Base-by-base conservation (phyloP, 2,888 invertebrate species). In the Agonopterix subpropinquella region DNA sequence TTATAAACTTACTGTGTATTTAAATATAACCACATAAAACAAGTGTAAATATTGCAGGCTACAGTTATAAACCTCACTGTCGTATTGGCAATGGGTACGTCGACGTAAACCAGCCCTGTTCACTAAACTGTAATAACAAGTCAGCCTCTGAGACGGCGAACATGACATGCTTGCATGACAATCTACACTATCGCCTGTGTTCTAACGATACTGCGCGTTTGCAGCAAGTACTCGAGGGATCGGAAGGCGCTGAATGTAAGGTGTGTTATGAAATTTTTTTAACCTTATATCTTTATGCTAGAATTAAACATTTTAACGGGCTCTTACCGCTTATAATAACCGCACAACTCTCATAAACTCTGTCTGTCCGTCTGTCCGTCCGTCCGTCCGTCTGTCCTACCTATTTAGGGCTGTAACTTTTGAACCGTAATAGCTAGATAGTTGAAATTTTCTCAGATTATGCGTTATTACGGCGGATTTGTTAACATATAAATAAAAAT, bases 61-160 rank as follows among this genome's bases (percentile, higher is more conserved):
- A 61, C 35, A 55, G 56, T 8, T 85, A 66, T 52, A 65, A 54
- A 18, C 77, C 84, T 2, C 59, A 64, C 0, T 86, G 85, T 53
- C 70, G 68, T 8, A 63, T 72, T 0, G 80, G 75, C 0, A 50
- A 58, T 7, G 77, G 68, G 8, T 77, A 70, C 43, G 72, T 82
- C 0, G 77, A 81, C 47, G 58, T 83, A 0, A 75, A 84, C 48
- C 76, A 80, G 52, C 77, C 80, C 0, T 87, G 86, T 51, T 50
- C 47, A 1, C 54, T 85, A 11, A 67, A 69, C 28, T 85, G 86
- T 51, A 56, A 62, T 5, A 62, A 77, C 47, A 18, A 61, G 1
- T 61, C 63, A 4, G 53, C 80, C 1, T 51, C 68, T 0, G 36
- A 55, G 0, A 56, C 70, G 1, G 61, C 72, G 0, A 73, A 72